phyloP scores from a whole-genome alignment of 30 jellyfish, hydroid and myxozoan genomes.

The Aurelia sp. region DNA sequence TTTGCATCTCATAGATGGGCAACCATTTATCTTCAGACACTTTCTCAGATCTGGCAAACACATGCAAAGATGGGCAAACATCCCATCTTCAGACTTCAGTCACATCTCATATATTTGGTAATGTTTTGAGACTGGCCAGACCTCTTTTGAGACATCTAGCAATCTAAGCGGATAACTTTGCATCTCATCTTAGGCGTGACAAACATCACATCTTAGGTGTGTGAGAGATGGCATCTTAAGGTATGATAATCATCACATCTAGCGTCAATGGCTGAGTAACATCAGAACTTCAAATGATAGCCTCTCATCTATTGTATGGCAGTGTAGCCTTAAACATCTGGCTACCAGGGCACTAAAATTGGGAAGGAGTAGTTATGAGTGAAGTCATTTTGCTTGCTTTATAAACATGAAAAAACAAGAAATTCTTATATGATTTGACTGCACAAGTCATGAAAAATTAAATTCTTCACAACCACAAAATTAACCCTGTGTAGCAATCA shows the following conservation, averaged over 20 bases:
- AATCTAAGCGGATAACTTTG: not conserved
- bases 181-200: not conserved
- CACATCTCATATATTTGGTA: too few relatives aligned
- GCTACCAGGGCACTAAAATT: slow-evolving; percentile 69
- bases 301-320: slow-evolving; percentile 70
- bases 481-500: too few relatives aligned
- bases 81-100: too few relatives aligned
- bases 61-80: too few relatives aligned
- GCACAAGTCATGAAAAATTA: not conserved
- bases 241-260: slow-evolving; percentile 25
- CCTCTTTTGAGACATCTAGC: slow-evolving; percentile 3
- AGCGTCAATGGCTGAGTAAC: slow-evolving; percentile 52
- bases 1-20: too few relatives aligned
- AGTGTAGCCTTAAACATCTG: slow-evolving; percentile 40
- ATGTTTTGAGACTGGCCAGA: not conserved
- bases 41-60: too few relatives aligned
- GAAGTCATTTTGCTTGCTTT: not conserved
- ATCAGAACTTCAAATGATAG: slow-evolving; percentile 66
- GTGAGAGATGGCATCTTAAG: slow-evolving; percentile 31
- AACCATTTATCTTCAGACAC: too few relatives aligned
- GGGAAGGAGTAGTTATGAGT: slow-evolving; percentile 62
- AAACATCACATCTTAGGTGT: slow-evolving; percentile 15
- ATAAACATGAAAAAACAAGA: too few relatives aligned
- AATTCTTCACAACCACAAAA: too few relatives aligned
- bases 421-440: not conserved